phyloP scores from a whole-genome alignment of 2,888 invertebrate species.

The Galerucella nymphaeae region DNA sequence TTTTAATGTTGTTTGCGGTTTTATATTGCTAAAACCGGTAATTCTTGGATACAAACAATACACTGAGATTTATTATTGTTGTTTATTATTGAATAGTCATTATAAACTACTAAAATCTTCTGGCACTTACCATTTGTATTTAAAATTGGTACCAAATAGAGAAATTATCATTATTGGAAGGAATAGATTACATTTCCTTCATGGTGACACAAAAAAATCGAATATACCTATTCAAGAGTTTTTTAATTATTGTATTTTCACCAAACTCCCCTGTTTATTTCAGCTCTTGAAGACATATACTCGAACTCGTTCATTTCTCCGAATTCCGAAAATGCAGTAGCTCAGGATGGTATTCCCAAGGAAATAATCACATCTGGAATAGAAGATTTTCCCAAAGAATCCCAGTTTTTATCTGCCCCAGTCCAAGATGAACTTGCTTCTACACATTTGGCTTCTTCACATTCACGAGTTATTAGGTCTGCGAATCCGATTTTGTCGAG shows the following conservation, averaged over 20 bases:
- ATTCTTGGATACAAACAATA: too few species aligned
- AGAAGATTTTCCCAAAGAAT: constrained; percentile 45
- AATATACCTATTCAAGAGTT: too few species aligned
- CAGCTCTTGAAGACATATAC: constrained; percentile 69
- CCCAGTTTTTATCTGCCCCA: constrained; percentile 27
- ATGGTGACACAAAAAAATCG: too few species aligned
- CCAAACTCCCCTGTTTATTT: constrained; percentile 51
- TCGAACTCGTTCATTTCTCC: constrained; percentile 78
- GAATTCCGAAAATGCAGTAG: constrained; percentile 67
- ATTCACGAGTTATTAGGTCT: constrained; percentile 50
- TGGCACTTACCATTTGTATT: too few species aligned
- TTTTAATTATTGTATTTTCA: not conserved
- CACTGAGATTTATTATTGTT: too few species aligned
- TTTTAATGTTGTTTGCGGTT: too few species aligned
- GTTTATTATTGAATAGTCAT: too few species aligned
- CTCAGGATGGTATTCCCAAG: constrained; percentile 22
- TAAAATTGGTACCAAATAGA: too few species aligned
- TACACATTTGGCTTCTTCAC: constrained; percentile 8
- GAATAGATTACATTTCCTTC: too few species aligned
- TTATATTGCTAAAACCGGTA: too few species aligned
- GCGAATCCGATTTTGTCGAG: constrained; percentile 68
- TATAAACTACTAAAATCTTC: too few species aligned
- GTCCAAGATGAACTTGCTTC: not conserved
- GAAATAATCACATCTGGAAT: constrained; percentile 54
- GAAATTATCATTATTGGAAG: too few species aligned